phyloP scores from a whole-genome alignment of 64 coral and sea anemone genomes.

The Montipora foliosa region DNA sequence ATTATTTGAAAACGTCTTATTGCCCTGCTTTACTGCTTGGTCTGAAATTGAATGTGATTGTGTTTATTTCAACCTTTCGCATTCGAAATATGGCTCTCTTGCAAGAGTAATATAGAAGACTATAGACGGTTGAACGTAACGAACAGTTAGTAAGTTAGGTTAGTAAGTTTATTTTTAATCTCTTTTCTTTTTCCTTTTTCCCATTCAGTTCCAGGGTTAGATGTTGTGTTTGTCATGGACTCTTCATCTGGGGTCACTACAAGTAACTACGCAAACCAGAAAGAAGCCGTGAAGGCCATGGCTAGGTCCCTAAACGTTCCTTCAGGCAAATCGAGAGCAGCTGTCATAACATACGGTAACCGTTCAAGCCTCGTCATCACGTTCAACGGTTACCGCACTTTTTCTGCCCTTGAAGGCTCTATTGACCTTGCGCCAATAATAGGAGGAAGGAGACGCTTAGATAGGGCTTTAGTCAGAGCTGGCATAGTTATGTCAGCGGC shows the following conservation, averaged over 20 bases:
- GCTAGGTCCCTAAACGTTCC: conserved; percentile 51
- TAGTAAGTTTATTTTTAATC: too few species aligned
- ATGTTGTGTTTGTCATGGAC: conserved; percentile 58
- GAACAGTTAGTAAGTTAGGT: too few species aligned
- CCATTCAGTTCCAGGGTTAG: not conserved
- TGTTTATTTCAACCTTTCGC: too few species aligned
- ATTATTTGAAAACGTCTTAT: too few species aligned
- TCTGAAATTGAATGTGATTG: too few species aligned
- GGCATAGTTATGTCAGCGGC: not conserved
- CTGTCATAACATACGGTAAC: conserved; percentile 59
- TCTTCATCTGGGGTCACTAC: conserved; percentile 37
- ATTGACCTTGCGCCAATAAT: conserved; percentile 26
- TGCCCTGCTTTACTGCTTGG: too few species aligned
- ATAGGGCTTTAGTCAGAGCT: conserved; percentile 18
- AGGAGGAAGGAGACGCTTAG: conserved; percentile 37
- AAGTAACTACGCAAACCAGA: conserved; percentile 21
- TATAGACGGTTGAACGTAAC: too few species aligned
- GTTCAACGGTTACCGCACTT: conserved; percentile 20
- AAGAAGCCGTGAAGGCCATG: conserved; percentile 41
- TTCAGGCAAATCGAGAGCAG: conserved; percentile 50
- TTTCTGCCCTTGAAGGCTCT: conserved; percentile 10
- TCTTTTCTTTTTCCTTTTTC: too few species aligned
- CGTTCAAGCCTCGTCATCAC: not conserved
- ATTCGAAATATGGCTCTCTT: too few species aligned
- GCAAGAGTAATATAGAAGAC: too few species aligned